Conservation (phyloP, 1,140 invertebrate genomes). For the Cydia amplana region DNA sequence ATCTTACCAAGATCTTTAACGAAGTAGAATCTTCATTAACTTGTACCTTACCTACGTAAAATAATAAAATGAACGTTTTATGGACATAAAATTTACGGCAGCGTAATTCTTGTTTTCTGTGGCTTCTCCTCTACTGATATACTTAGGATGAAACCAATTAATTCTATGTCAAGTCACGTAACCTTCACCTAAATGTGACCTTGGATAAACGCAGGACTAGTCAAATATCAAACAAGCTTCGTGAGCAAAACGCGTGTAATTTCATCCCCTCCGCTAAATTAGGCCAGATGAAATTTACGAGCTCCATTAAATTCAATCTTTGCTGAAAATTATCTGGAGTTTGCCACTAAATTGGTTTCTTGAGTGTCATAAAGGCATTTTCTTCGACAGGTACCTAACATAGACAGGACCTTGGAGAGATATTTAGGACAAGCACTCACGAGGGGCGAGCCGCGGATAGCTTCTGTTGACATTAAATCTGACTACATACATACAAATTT, state of each 20-base stretch:
- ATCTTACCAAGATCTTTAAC: too few relatives aligned
- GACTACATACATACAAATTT: too few relatives aligned
- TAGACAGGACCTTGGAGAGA: background rate
- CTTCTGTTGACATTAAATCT: too few relatives aligned
- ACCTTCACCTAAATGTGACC: conserved; percentile 6
- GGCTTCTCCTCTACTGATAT: background rate
- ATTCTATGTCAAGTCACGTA: background rate
- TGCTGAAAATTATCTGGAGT: conserved; percentile 10
- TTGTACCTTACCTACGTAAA: too few relatives aligned
- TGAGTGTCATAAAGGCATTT: background rate
- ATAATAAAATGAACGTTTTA: background rate
- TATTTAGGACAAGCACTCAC: background rate
- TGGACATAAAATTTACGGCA: background rate
- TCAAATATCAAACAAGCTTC: background rate
- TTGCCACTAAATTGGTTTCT: background rate
- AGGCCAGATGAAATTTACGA: conserved; percentile 18
- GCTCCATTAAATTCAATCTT: conserved; percentile 25
- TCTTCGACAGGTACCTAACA: background rate
- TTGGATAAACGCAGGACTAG: background rate
- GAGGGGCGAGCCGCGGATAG: too few relatives aligned
- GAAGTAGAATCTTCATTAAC: too few relatives aligned
- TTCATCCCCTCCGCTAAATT: conserved; percentile 21
- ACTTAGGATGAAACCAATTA: background rate
- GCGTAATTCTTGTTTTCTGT: background rate
- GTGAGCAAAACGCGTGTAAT: background rate